Base-by-base conservation (phyloP, 2,113 vertebrate genomes). In the Amphilophus citrinellus region DNA sequence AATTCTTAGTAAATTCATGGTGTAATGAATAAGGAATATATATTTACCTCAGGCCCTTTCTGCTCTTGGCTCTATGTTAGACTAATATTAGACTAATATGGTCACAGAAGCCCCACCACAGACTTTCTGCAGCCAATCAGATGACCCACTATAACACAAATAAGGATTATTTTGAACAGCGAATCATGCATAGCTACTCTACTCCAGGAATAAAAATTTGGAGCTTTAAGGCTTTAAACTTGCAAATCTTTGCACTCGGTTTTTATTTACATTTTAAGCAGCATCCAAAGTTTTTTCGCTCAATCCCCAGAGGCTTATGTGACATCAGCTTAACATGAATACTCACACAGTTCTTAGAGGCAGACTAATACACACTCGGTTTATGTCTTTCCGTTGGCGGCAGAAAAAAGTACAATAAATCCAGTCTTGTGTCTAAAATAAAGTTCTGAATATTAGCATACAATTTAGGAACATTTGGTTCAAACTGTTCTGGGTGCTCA, bases 231-330 rank as follows among this genome's bases (percentile, higher is more conserved):
- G 66, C 44, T 32, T 73, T 24, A 18, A 32, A 53, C 24, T 0
- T 71, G 44, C 15, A 71, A 20, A 53, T 73, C 6, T 53, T 73
- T 73, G 24, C 66, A 50, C 22, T 11, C 44, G 20, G 44, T 73
- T 73, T 73, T 20, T 73, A 53, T 73, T 32, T 32, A 20, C 66
- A 73, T 53, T 13, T 73, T 53, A 53, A 73, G 47, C 10, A 73
- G 66, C 47, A 73, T n/a, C 17, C 17, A 53, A 53, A 53, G 66
- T 73, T 73, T 73, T 47, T 53, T 27, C 14, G 32, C 53, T 32
- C 6, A 73, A 53, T 73, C 47, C 47, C 27, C 50, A 20, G 66
- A 73, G 27, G 47, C 6, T 32, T 53, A 73, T n/a, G 47, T 73
- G 66, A 53, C 47, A 53, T 53, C 66, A 13, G 66, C 27, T 53